Evolutionary conservation across 2,113 vertebrate genomes (phyloP), one percentile per base, ranked within the genome.

Genomic region (Pluvialis apricaria): DNA sequence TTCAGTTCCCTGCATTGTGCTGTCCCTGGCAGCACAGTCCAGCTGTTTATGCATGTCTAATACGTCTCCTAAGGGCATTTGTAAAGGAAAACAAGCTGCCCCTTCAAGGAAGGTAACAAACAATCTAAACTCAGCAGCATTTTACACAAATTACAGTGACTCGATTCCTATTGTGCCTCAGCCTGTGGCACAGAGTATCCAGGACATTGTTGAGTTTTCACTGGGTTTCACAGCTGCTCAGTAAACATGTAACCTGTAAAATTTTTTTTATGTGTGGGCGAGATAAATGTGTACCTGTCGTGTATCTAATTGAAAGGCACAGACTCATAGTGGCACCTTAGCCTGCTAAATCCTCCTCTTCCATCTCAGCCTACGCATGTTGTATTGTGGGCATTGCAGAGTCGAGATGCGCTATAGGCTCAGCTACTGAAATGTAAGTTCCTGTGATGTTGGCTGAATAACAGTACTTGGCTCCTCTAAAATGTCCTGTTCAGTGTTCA

Each of bases 41-140:
- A 95, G 93, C 72, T 96, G 92, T 94, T 94, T 94, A 38, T 88
- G 85, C 64, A 79, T 86, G 85, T 96, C 88, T 94, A 93, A 96
- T 95, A 62, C 4, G 2, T n/a, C 38, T 87, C 93, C 90, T 90
- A 66, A 75, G 40, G 92, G 58, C 29, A 18, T 80, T 73, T 66
- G 36, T 87, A 89, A 79, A 79, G 83, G 52, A 85, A 96, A 96
- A 73, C 58, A 95, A 95, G 84, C 34, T 92, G 20, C 31, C 64
- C 42, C 81, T 93, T 78, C 87, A 88, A 95, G 89, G 57, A 94
- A 91, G 52, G 82, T 82, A 92, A 57, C 60, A 94, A 93, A 77
- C 45, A 66, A 52, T 78, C 69, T 90, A 79, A 94, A 73, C 40
- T 79, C 54, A 92, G 61, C 36, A 80, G 51, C 20, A 40, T 90